phyloP scores from a whole-genome alignment of 2,888 invertebrate genomes.

The Cephus runcator region DNA sequence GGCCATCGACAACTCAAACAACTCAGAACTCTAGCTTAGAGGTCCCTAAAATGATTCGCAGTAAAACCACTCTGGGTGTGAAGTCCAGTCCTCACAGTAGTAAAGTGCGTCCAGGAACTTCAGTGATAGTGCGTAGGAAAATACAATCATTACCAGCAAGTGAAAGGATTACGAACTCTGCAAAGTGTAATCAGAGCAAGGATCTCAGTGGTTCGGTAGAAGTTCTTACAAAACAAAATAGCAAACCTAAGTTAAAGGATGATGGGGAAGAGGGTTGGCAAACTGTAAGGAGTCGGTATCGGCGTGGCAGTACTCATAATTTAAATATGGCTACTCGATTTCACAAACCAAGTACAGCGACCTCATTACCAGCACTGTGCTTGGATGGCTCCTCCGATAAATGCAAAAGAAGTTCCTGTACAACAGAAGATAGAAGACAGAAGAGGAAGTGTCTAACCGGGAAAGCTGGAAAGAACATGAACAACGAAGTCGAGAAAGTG shows the following conservation, averaged over 20 bases:
- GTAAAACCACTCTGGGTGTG: conserved; percentile 56
- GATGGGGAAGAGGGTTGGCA: conserved; percentile 81
- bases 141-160: conserved; percentile 32
- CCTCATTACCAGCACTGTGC: conserved; percentile 80
- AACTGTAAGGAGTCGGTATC: conserved; percentile 81
- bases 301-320: conserved; percentile 74
- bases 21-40: conserved; percentile 27
- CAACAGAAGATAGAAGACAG: conserved; percentile 45
- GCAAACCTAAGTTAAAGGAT: conserved; percentile 43
- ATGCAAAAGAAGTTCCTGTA: conserved; percentile 45
- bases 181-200: conserved; percentile 35
- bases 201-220: conserved; percentile 55
- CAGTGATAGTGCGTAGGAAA: conserved; percentile 47
- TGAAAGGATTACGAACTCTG: background rate
- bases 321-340: conserved; percentile 76
- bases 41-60: conserved; percentile 51
- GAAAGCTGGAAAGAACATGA: conserved; percentile 45
- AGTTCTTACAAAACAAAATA: conserved; percentile 33
- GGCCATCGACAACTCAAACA: conserved; percentile 21
- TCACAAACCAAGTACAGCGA: conserved; percentile 84
- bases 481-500: conserved; percentile 52
- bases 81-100: conserved; percentile 3
- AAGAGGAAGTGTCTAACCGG: conserved; percentile 40
- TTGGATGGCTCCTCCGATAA: conserved; percentile 50
- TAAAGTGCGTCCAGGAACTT: conserved; percentile 39